Base-by-base conservation (phyloP, 2,888 invertebrate genomes). In the Synergus laeviventris region DNA sequence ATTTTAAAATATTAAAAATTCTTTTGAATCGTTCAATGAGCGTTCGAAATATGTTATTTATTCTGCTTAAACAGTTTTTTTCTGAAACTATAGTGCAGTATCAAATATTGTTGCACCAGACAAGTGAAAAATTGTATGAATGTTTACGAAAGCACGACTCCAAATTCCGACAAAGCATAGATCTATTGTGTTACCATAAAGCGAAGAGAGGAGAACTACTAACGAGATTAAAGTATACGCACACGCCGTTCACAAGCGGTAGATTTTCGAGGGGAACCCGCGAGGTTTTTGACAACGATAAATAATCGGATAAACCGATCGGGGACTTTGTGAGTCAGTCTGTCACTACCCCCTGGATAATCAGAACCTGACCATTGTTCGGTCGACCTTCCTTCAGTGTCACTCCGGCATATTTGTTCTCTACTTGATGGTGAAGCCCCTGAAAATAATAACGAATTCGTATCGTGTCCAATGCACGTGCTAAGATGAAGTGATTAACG, bases 231-330 rank as follows among this genome's bases (percentile, higher is more conserved):
- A 83, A 83, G 81, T 83, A 77, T 82, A 78, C 82, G 79, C 77
- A 75, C 74, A 76, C 81, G 74, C 76, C 62, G 61, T 79, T 73
- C 61, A 78, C 76, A 76, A 76, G 74, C 45, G 73, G 56, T 42
- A 45, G 64, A 76, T 79, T 79, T 77, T 66, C 61, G 73, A 76
- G 78, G 79, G 81, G 76, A 75, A 42, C 76, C 74, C 61, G 75
- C 79, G 77, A 82, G 82, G 84, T 87, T 88, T 88, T 87, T 85
- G 86, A 86, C 87, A 85, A 86, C 87, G 84, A 87, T 87, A 87
- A 88, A 88, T 89, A 89, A 88, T 88, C 87, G 87, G 87, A 89
- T 89, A 83, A 87, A 85, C 80, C 82, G 84, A 85, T 85, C 82
- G 82, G 84, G 81, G 82, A 87, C 83, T 86, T 84, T 81, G 85